Base-by-base conservation (phyloP, 1,140 invertebrate genomes). In the Halyomorpha halys region DNA sequence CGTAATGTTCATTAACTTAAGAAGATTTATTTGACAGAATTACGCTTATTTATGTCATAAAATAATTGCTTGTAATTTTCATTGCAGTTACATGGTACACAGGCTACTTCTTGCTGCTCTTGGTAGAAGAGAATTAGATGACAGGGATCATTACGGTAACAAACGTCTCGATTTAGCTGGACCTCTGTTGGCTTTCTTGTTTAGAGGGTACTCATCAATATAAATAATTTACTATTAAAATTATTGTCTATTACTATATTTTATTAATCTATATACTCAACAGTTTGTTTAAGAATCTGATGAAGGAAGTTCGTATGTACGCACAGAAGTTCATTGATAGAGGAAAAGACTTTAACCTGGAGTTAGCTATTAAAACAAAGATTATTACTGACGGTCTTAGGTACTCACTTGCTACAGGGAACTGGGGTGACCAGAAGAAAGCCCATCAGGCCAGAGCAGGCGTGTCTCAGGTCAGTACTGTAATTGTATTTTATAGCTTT, bases 391-490 rank as follows among this genome's bases (percentile, higher is more conserved):
- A 98, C 76, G 97, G 97, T n/a, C 78, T 99, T 23, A 80, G 93
- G 68, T 99, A 99, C 75, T 98, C 96, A 0, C 78, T 99, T 67
- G 96, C 97, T 71, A 99, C 97, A 45, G 97, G 97, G 34, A 99
- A 99, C 77, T 99, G 97, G 97, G 97, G 97, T 44, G 97, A 99
- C 75, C 97, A 99, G 77, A 99, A 98, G 75, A 99, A 99, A 76
- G 97, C 97, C 66, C 96, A 98, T 86, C 93, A 97, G 77, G 91
- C 93, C 8, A 81, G 94, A 76, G 94, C 94, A 68, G 91, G 91
- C 34, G 91, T 94, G 15, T 90, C 88, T 63, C 91, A 94, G 80
- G 82, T 83, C 67, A 59, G 45, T 19, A 45, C 34, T 39, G 4
- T 4, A 39, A 39, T 39, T 11, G 11, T 11, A 11, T 39, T 11